Conservation (phyloP, 2,113 vertebrate genomes). For the Eurystomus gularis region DNA sequence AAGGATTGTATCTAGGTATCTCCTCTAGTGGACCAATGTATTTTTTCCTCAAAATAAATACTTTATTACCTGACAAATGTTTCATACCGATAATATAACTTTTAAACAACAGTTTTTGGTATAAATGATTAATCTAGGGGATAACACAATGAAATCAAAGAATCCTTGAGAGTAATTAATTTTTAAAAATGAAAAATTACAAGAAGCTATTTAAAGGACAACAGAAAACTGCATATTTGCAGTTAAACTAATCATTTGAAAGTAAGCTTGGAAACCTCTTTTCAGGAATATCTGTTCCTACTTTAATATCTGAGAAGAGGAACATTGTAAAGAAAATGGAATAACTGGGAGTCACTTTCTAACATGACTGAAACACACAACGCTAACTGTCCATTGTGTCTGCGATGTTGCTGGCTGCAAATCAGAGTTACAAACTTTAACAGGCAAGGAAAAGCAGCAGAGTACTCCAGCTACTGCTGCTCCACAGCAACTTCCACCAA, state of each 20-base stretch:
- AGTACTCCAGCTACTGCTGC: not conserved
- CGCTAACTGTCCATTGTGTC: not conserved
- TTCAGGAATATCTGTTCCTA: not conserved
- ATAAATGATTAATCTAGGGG: not conserved
- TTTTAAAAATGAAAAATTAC: not conserved
- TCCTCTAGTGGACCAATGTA: not conserved
- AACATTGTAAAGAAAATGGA: not conserved
- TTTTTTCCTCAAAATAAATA: not conserved
- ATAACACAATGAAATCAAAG: not conserved
- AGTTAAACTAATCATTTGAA: not conserved
- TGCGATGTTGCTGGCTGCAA: not conserved
- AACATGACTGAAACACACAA: fast-evolving
- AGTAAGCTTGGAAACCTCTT: not conserved
- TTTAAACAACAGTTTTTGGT: not conserved
- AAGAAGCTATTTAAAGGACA: not conserved
- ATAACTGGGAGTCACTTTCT: not conserved
- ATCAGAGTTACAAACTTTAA: not conserved
- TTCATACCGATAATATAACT: not conserved
- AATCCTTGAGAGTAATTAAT: not conserved
- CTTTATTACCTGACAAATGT: not conserved
- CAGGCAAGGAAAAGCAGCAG: not conserved
- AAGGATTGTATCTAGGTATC: not conserved
- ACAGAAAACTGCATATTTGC: not conserved
- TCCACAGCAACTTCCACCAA: not conserved
- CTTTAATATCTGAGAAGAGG: not conserved